A percentile compares a stretch with the other conserved stretches of the same genome.
Evolutionary conservation across 1,140 invertebrate species (phyloP).

Genomic region (Drosophila pandora): DNA sequence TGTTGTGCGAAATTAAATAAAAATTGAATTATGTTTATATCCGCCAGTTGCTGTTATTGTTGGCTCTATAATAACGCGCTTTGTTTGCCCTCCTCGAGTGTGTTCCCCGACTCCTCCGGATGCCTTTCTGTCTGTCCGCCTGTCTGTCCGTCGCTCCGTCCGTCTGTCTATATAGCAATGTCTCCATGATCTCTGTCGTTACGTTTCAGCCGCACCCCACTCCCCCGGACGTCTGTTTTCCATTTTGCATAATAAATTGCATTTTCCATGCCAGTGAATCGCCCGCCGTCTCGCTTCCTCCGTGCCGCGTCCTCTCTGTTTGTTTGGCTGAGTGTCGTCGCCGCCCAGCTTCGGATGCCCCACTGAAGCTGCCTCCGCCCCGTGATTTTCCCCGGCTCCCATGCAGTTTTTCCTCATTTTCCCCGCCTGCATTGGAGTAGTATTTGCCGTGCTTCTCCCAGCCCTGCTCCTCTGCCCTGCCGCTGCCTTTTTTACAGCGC

Average conservation of each 20-base stretch:
- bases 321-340: slow-evolving; percentile 52
- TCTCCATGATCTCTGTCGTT: slow-evolving; percentile 57
- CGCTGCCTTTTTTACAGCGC: slow-evolving; percentile 52
- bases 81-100: slow-evolving; percentile 51
- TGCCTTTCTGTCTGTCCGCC: slow-evolving; percentile 14
- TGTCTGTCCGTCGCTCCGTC: neutral
- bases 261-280: slow-evolving; percentile 79
- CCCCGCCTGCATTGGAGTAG: slow-evolving; percentile 27
- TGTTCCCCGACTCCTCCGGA: slow-evolving; percentile 5
- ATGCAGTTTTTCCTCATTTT: neutral
- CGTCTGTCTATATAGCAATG: slow-evolving; percentile 44
- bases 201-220: neutral
- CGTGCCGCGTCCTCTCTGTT: slow-evolving; percentile 23
- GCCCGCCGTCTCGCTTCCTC: slow-evolving; percentile 11
- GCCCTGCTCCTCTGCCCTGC: slow-evolving; percentile 41
- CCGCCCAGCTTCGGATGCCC: slow-evolving; percentile 20
- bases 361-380: neutral
- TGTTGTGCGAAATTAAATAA: slow-evolving; percentile 80
- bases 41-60: slow-evolving; percentile 75
- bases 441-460: slow-evolving; percentile 57
- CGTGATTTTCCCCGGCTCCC: neutral
- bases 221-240: slow-evolving; percentile 58
- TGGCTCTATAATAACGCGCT: slow-evolving; percentile 72
- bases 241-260: slow-evolving; percentile 82
- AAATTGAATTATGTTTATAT: slow-evolving; percentile 82